Base-by-base conservation (phyloP, 2,888 invertebrate species). In the Eugnorisma glareosa region DNA sequence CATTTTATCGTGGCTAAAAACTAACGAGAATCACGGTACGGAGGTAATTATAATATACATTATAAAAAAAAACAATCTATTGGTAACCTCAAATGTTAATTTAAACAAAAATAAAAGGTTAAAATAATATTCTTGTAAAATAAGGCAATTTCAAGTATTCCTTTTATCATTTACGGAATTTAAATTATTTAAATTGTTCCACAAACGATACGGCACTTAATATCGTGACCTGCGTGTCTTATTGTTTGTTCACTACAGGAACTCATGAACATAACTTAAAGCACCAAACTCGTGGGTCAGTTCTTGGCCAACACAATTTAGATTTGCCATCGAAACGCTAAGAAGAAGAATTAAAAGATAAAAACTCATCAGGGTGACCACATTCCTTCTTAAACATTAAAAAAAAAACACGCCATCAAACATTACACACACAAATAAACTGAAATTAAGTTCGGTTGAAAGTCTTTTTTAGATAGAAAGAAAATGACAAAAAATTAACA, bases 1-100 rank as follows among this genome's bases (percentile, higher is more conserved):
- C 35, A 76, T 83, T 59, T 11, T n/a, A 76, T 6, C 21, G 21
- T 37, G 6, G 37, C 72, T 61, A 45, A n/a, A 51, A 24, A 35
- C 35, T 45, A 45, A 43, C 37, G 3, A 77, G 48, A 24, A 59
- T 24, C 24, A 28, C 48, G n/a, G 2, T 77, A 24, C 51, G 2
- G 31, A 43, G 11, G 1, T n/a, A 77, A 48, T 1, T 31, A 40
- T 11, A 69, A 24, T 51, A 28, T 24, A 40, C 2, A 28, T 11
- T 40, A 24, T 70, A 70, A 31, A 31, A 54, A 51, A 43, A 24
- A 70, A 45, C 35, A 43, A 51, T 28, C 63, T 31, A 13, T 63
- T 78, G 70, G 78, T 78, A 45, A 63, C 18, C 40, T 3, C 21
- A 63, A 24, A n/a, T 13, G 24, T 13, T n/a, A 15, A 40, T 40